Evolutionary conservation across 2,113 vertebrate genomes (phyloP).

Genomic region (Pelecanoides urinatrix): DNA sequence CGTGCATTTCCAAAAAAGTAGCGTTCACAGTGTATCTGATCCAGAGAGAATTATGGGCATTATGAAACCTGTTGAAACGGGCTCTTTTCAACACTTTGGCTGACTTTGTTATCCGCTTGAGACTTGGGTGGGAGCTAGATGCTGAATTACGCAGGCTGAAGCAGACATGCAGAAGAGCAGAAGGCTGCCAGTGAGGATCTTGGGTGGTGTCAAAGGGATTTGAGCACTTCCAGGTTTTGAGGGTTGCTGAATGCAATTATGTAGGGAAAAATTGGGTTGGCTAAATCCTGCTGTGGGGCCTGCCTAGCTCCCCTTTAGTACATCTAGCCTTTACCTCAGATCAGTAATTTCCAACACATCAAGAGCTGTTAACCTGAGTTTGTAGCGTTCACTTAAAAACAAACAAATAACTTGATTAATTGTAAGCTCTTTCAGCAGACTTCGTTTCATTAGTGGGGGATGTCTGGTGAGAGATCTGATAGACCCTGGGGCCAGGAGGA

Average conservation of each 20-base stretch:
- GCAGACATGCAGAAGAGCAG: neutral
- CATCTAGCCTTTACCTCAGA: neutral
- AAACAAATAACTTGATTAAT: neutral
- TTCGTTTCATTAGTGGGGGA: neutral
- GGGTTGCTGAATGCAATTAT: neutral
- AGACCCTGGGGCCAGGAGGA: neutral
- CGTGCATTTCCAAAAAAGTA: accelerated
- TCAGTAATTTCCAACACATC: neutral
- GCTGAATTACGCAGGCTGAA: neutral
- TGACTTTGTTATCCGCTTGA: neutral
- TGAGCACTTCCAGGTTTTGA: neutral
- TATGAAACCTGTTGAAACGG: neutral
- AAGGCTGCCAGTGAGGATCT: neutral
- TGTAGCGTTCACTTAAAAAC: neutral
- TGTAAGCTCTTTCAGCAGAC: neutral
- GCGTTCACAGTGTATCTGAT: neutral
- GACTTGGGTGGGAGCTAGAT: neutral
- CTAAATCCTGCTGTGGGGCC: neutral
- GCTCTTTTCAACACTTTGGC: neutral
- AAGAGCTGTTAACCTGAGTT: neutral
- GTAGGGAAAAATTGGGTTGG: neutral
- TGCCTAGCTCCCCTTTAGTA: neutral
- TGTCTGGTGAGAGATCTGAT: neutral
- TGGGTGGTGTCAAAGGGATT: neutral
- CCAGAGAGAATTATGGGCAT: neutral